Evolutionary conservation across 2,888 invertebrate species (phyloP).

Genomic region (Macrophya alboannulata): DNA sequence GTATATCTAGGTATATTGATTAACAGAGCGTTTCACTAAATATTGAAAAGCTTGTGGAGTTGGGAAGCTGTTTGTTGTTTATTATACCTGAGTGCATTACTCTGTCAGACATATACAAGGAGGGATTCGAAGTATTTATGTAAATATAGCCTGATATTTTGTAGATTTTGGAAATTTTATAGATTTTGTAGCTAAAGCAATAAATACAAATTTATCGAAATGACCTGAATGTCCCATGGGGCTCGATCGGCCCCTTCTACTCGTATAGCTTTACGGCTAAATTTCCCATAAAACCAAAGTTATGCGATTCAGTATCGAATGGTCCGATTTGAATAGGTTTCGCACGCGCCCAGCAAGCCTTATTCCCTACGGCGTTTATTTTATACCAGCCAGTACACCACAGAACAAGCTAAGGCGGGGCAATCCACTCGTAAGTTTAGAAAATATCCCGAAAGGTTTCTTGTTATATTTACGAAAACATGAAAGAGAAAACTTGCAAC

Average conservation of each 20-base stretch:
- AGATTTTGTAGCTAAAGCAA: conserved; percentile 45
- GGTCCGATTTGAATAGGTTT: conserved; percentile 54
- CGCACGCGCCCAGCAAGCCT: conserved; percentile 45
- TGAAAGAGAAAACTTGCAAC: background rate
- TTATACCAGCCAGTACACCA: conserved; percentile 31
- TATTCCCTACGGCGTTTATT: conserved; percentile 55
- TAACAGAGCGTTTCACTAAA: background rate
- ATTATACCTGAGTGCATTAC: conserved; percentile 7
- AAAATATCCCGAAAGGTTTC: conserved; percentile 13
- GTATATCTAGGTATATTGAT: background rate
- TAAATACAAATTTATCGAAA: conserved; percentile 55
- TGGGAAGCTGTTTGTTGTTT: conserved; percentile 1
- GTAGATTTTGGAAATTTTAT: conserved; percentile 49
- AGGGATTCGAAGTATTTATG: conserved; percentile 50
- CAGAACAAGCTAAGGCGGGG: conserved; percentile 23
- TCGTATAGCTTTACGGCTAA: conserved; percentile 54
- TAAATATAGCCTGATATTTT: conserved; percentile 41
- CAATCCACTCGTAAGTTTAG: conserved; percentile 19
- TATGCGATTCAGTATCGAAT: conserved; percentile 53
- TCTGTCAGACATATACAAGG: background rate
- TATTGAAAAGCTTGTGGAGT: conserved; percentile 14
- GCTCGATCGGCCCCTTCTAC: conserved; percentile 37
- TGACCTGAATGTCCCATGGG: conserved; percentile 46
- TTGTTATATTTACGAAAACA: conserved; percentile 3
- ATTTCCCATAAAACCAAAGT: conserved; percentile 55